Conservation (phyloP, 2,888 invertebrate genomes). For the Erebia palarica region DNA sequence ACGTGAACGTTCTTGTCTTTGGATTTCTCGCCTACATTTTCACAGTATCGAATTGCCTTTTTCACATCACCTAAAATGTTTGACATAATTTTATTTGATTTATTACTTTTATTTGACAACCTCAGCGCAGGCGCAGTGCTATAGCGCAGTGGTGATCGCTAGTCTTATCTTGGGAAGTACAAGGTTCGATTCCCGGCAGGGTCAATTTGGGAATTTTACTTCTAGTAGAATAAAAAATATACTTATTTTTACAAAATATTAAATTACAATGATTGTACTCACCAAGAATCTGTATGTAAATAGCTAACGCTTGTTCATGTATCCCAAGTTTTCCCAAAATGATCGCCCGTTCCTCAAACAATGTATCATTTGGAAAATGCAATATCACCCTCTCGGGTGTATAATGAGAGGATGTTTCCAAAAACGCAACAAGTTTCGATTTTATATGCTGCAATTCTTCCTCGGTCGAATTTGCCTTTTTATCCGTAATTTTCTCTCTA, state of each 20-base stretch:
- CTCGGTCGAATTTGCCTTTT: slow-evolving; percentile 61
- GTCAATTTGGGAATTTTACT: too few relatives aligned
- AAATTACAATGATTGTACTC: slow-evolving; percentile 38
- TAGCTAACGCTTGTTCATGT: slow-evolving; percentile 95
- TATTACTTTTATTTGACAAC: too few relatives aligned
- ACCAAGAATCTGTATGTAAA: slow-evolving; percentile 94
- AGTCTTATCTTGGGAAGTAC: too few relatives aligned
- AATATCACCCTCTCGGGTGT: slow-evolving; percentile 93
- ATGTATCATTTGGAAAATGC: slow-evolving; percentile 91
- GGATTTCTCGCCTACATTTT: slow-evolving; percentile 83
- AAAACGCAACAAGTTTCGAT: slow-evolving; percentile 87
- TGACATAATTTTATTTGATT: not conserved
- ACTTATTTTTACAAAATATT: too few relatives aligned
- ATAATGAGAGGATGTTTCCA: slow-evolving; percentile 91
- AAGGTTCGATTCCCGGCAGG: too few relatives aligned
- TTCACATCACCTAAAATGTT: slow-evolving; percentile 85
- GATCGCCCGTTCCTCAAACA: slow-evolving; percentile 97
- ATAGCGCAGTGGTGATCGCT: too few relatives aligned
- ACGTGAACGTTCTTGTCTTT: slow-evolving; percentile 75
- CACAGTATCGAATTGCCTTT: slow-evolving; percentile 93
- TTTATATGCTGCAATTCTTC: slow-evolving; percentile 70
- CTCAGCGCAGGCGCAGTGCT: too few relatives aligned
- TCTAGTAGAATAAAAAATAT: too few relatives aligned
- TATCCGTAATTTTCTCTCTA: slow-evolving; percentile 86
- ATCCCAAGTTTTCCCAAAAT: slow-evolving; percentile 94